A percentile compares a stretch with the other conserved stretches of the same genome.
Conservation (phyloP, 2,888 invertebrate species). For the Acanthococcus lagerstroemiae region DNA sequence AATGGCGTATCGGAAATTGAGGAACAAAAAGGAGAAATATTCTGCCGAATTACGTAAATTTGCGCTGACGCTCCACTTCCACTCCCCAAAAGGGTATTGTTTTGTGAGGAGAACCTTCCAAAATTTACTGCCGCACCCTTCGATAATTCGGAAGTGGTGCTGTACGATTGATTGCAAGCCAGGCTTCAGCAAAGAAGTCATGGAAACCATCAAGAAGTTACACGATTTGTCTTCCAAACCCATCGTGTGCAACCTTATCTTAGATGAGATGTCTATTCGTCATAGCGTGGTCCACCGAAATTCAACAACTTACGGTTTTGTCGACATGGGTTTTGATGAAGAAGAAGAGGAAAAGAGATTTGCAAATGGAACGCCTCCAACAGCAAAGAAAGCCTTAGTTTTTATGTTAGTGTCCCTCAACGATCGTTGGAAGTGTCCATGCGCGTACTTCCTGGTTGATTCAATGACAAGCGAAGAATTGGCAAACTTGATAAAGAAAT, state of each 20-base stretch:
- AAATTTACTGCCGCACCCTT: neutral
- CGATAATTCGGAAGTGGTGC: neutral
- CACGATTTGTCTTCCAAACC: neutral
- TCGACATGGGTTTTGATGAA: neutral
- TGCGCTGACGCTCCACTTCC: neutral
- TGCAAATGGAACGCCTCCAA: neutral
- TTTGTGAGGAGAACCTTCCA: neutral
- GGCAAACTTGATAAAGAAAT: neutral
- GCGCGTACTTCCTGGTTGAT: neutral
- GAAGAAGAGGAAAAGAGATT: neutral
- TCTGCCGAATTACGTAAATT: neutral
- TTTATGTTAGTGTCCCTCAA: neutral
- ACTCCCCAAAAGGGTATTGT: neutral
- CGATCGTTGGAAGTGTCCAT: neutral
- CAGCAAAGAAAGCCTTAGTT: neutral
- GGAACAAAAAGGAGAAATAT: neutral
- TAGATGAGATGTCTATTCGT: neutral
- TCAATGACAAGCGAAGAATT: neutral
- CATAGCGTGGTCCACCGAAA: neutral
- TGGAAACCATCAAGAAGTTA: neutral
- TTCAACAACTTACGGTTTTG: neutral
- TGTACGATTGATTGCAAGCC: neutral
- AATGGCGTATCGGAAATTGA: neutral
- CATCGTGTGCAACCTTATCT: neutral
- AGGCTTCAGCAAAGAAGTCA: neutral